Conservation (phyloP, 2,113 vertebrate species). For the Pseudorectes ferrugineus region DNA sequence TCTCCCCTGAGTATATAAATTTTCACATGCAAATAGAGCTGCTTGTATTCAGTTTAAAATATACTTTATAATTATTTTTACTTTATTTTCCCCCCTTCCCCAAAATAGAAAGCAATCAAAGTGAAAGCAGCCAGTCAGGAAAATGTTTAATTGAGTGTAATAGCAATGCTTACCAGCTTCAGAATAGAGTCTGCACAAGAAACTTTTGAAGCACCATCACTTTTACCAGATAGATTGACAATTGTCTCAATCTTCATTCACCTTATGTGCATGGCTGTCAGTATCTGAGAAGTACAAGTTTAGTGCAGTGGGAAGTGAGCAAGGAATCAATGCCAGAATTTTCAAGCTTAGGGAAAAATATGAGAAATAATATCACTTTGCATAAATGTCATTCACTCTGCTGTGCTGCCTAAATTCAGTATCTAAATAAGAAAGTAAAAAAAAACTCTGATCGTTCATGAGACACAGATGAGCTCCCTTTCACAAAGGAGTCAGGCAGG, state of each 20-base stretch:
- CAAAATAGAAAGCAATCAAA: slow-evolving; percentile 21
- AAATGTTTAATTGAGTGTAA: slow-evolving; percentile 42
- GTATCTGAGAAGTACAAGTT: slow-evolving; percentile 41
- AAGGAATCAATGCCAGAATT: slow-evolving; percentile 51
- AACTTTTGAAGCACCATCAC: slow-evolving; percentile 12
- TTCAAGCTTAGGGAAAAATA: slow-evolving; percentile 49
- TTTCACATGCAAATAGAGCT: slow-evolving; percentile 39
- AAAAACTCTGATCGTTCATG: accelerated
- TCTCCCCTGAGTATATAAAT: neutral
- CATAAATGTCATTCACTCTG: slow-evolving; percentile 47
- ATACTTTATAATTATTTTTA: slow-evolving; percentile 45
- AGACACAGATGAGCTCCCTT: neutral
- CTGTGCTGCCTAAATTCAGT: neutral
- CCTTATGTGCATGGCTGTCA: slow-evolving; percentile 47
- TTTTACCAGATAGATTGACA: slow-evolving; percentile 30
- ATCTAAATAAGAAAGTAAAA: neutral
- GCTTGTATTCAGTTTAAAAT: slow-evolving; percentile 28
- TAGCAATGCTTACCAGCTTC: neutral
- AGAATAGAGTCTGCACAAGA: neutral
- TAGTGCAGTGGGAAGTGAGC: slow-evolving; percentile 40
- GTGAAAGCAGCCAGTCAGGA: neutral
- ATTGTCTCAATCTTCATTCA: slow-evolving; percentile 49
- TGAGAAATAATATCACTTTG: slow-evolving; percentile 46
- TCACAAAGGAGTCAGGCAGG: neutral
- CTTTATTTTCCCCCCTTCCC: neutral